These are phyloP conservation scores for Laodelphax striatellus DNA, from an alignment of 1,140 invertebrate species.

Conservation along the genomic window DNA sequence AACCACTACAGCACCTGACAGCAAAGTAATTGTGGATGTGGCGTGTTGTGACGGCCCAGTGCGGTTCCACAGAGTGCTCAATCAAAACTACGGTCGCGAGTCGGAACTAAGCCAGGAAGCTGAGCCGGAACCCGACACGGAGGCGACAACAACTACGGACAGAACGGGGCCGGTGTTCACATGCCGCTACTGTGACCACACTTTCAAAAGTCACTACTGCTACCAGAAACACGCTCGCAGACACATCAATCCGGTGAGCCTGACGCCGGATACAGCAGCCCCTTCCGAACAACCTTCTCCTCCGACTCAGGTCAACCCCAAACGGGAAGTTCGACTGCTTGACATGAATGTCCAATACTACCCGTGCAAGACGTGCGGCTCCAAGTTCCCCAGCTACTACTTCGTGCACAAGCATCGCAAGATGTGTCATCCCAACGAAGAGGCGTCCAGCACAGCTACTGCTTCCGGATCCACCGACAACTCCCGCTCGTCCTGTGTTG, in stretches of 20 bases:
- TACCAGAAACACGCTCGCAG: slow-evolving; percentile 67
- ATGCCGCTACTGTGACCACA: slow-evolving; percentile 65
- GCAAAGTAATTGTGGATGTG: slow-evolving; percentile 57
- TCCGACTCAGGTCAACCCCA: slow-evolving; percentile 11
- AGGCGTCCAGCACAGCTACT: slow-evolving; percentile 29
- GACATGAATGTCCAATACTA: slow-evolving; percentile 83
- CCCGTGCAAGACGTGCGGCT: slow-evolving; percentile 83
- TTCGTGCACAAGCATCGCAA: slow-evolving; percentile 87
- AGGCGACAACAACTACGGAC: background rate
- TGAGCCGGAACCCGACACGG: background rate
- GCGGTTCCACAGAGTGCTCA: slow-evolving; percentile 63
- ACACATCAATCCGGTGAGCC: slow-evolving; percentile 42
- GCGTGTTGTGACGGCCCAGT: slow-evolving; percentile 82
- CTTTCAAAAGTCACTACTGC: slow-evolving; percentile 71
- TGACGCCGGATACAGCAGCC: slow-evolving; percentile 2
- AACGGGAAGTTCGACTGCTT: slow-evolving; percentile 46
- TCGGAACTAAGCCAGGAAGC: slow-evolving; percentile 14
- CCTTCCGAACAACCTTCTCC: slow-evolving; percentile 20
- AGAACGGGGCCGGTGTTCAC: slow-evolving; percentile 39
- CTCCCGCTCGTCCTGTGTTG: slow-evolving; percentile 21
- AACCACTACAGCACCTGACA: slow-evolving; percentile 1
- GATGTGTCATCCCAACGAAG: slow-evolving; percentile 56
- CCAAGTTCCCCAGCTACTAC: slow-evolving; percentile 85
- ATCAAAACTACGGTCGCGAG: slow-evolving; percentile 49
- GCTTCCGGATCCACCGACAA: slow-evolving; percentile 33